phyloP scores from a whole-genome alignment of 2,888 invertebrate species.

The Euplexia lucipara region DNA sequence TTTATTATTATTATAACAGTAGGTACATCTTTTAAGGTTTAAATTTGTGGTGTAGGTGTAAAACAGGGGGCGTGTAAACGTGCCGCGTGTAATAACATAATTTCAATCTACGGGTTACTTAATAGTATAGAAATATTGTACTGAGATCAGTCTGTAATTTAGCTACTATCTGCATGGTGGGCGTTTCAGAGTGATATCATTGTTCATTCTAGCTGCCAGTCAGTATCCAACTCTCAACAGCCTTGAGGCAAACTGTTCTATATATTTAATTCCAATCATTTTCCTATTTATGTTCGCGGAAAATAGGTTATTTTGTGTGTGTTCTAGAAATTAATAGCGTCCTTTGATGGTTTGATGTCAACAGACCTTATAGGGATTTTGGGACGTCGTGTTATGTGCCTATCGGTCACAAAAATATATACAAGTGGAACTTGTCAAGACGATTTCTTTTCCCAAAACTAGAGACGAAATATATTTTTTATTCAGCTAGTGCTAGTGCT shows the following conservation, averaged over 20 bases:
- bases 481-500: no score
- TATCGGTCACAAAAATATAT: no score
- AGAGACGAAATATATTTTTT: no score
- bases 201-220: not conserved
- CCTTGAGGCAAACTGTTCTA: not conserved
- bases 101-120: not conserved
- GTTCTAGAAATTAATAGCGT: not conserved
- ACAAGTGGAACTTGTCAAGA: no score
- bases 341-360: not conserved
- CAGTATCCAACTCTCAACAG: not conserved
- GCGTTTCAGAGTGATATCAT: slow-evolving; percentile 25
- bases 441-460: no score
- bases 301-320: not conserved
- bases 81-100: slow-evolving; percentile 4
- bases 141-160: not conserved
- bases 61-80: not conserved
- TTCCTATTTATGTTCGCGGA: not conserved
- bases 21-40: no score
- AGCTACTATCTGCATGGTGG: slow-evolving; percentile 19
- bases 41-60: no score
- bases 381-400: no score
- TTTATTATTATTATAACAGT: no score
- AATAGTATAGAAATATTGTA: not conserved
- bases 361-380: not conserved
- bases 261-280: not conserved